Percentiles rank a stretch among this genome's conserved stretches.
These are phyloP conservation scores for Tragelaphus oryx DNA, from an alignment of 2,797 vertebrate species.

Conservation along the genomic window DNA sequence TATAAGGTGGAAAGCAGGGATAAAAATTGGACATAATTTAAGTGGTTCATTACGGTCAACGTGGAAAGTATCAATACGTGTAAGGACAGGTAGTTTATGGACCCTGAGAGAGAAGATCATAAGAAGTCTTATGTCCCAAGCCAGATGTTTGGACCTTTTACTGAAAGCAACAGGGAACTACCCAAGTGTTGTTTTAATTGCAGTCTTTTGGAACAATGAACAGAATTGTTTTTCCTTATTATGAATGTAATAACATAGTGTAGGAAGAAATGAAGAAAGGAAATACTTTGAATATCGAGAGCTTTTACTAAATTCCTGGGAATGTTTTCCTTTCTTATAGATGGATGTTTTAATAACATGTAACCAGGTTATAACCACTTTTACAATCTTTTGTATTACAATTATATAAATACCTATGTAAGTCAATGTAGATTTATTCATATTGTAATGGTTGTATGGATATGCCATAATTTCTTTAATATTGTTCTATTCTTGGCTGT, in stretches of 20 bases:
- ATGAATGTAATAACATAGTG: neutral
- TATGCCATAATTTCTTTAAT: neutral
- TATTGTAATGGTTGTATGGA: neutral
- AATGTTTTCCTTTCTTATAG: neutral
- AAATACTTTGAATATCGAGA: neutral
- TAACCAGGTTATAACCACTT: neutral
- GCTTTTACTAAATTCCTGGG: neutral
- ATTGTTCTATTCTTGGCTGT: neutral
- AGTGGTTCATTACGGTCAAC: neutral
- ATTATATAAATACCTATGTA: neutral
- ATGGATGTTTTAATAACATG: conserved; percentile 16
- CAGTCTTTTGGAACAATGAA: neutral
- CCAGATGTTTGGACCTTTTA: neutral
- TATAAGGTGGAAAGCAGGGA: neutral
- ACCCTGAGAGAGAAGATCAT: neutral
- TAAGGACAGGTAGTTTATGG: neutral
- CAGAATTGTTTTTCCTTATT: neutral
- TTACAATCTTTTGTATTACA: neutral
- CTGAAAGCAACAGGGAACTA: neutral
- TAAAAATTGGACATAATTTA: neutral
- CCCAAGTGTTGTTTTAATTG: neutral
- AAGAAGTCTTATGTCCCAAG: neutral
- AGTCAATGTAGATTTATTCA: neutral
- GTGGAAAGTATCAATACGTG: neutral
- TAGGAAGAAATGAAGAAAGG: neutral